Conservation (phyloP, 1,140 invertebrate genomes). For the Tetramorium parvispinum region DNA sequence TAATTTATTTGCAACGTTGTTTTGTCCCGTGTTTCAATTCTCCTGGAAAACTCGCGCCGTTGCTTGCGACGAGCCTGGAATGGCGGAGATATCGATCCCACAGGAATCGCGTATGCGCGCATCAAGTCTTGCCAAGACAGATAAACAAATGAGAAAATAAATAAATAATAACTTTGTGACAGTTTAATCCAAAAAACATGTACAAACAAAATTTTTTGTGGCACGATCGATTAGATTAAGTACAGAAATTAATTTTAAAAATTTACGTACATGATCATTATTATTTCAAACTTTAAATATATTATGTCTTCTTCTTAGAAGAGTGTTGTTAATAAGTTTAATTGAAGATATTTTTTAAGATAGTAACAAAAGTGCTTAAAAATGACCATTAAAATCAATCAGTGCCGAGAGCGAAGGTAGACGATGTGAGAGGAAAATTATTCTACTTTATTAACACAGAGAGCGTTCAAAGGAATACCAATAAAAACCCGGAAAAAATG, state of each 20-base stretch:
- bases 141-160: conserved; percentile 69
- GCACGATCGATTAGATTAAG: background rate
- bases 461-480: conserved; percentile 34
- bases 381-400: conserved; percentile 33
- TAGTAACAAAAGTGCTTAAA: background rate
- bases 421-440: conserved; percentile 17
- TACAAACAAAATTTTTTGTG: background rate
- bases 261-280: background rate
- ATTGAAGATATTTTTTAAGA: background rate
- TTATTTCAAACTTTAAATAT: background rate
- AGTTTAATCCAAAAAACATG: background rate
- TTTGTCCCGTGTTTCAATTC: conserved; percentile 67
- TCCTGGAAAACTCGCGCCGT: conserved; percentile 66
- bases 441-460: conserved; percentile 47
- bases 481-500: conserved; percentile 35
- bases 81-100: conserved; percentile 71
- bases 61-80: conserved; percentile 67
- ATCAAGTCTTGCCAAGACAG: conserved; percentile 62
- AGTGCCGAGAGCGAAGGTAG: background rate
- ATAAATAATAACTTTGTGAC: conserved; percentile 52
- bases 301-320: background rate
- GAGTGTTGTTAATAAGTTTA: background rate
- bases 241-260: background rate
- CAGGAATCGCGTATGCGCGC: conserved; percentile 74
- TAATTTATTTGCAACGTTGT: conserved; percentile 7